Evolutionary conservation across 2,113 vertebrate genomes (phyloP).

Genomic region (Ceyx melanurus): DNA sequence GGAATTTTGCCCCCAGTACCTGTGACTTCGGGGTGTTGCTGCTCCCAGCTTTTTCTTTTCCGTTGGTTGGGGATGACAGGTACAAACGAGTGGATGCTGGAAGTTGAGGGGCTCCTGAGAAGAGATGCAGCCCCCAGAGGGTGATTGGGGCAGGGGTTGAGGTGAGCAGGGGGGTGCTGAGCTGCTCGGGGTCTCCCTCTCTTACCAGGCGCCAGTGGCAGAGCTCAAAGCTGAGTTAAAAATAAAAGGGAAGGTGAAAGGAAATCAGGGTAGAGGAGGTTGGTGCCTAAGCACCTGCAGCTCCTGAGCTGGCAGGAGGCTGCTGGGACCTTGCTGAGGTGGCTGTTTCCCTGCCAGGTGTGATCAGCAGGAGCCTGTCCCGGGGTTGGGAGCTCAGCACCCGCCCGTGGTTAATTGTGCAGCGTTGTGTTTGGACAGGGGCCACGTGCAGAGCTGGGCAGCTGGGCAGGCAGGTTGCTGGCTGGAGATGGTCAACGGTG

Average conservation of each 20-base stretch:
- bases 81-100: fast-evolving
- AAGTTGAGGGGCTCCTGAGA: background rate
- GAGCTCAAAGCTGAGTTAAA: background rate
- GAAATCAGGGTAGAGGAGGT: background rate
- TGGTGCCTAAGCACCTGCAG: background rate
- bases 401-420: background rate
- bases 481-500: fast-evolving
- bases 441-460: background rate
- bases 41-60: background rate
- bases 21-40: background rate
- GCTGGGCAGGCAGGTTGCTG: background rate
- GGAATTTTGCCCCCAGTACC: fast-evolving
- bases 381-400: background rate
- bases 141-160: too few relatives aligned
- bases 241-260: background rate
- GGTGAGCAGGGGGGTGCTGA: background rate
- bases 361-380: background rate
- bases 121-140: background rate
- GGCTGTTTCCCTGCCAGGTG: background rate
- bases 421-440: background rate
- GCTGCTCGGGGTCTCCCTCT: background rate
- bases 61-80: fast-evolving
- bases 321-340: slow-evolving; percentile 5
- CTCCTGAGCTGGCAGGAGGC: background rate
- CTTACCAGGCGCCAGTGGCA: fast-evolving